A percentile compares a stretch with the other conserved stretches of the same genome.
phyloP scores from a whole-genome alignment of 1,140 invertebrate genomes.

The Leptopilina boulardi region DNA sequence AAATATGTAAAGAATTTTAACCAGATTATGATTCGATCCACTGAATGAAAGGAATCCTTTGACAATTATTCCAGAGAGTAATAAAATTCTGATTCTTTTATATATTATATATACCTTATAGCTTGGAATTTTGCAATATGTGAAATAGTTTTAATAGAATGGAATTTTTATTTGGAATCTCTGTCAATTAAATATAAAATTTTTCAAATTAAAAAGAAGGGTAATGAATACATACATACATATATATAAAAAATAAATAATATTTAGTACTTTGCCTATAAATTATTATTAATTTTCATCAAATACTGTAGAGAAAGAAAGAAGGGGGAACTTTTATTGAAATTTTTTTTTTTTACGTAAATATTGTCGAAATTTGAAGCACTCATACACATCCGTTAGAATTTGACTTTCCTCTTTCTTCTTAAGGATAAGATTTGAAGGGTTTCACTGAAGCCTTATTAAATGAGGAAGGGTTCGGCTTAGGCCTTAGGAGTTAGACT shows the following conservation, averaged over 20 bases:
- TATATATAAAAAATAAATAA: no score
- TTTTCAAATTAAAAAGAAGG: background rate
- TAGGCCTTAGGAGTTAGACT: constrained; percentile 14
- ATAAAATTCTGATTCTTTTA: constrained; percentile 1
- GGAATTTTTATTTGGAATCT: background rate
- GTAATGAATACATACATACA: no score
- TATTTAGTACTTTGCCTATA: no score
- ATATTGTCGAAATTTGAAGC: constrained; percentile 20
- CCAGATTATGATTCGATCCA: background rate
- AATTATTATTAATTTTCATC: background rate
- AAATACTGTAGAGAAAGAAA: no score
- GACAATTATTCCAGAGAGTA: background rate
- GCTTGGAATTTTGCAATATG: constrained; percentile 3
- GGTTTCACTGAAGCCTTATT: constrained; percentile 50
- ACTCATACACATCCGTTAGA: background rate
- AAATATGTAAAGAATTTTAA: constrained; percentile 6
- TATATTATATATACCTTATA: background rate
- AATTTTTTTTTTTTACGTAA: background rate
- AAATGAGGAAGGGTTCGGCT: constrained; percentile 35
- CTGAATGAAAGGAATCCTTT: constrained; percentile 13
- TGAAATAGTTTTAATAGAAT: background rate
- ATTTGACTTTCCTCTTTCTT: constrained; percentile 28
- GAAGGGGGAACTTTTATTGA: background rate
- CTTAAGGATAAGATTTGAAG: constrained; percentile 37
- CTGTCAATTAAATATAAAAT: background rate